Evolutionary conservation across 2,113 vertebrate species (phyloP).

Genomic region (Nerophis lumbriciformis): DNA sequence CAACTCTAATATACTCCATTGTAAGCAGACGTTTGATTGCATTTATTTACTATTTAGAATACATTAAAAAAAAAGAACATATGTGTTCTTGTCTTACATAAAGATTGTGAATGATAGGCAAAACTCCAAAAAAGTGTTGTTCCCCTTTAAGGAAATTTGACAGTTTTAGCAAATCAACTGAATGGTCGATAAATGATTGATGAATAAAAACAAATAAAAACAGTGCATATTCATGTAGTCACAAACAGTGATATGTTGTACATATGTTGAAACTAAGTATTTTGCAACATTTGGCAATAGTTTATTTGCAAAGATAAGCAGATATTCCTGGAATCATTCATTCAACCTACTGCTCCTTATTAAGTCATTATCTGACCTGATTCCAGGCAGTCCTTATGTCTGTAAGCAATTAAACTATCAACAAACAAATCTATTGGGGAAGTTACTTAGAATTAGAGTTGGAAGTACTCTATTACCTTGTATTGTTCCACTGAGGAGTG

Average conservation of each 20-base stretch:
- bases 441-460: constrained; percentile 59
- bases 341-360: constrained; percentile 34
- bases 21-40: too few species aligned
- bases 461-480: constrained; percentile 47
- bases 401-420: constrained; percentile 68
- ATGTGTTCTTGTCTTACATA: too few species aligned
- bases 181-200: too few species aligned
- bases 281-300: constrained; percentile 1
- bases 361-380: constrained; percentile 47
- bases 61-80: too few species aligned
- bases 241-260: neutral
- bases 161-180: too few species aligned
- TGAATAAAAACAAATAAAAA: too few species aligned
- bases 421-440: constrained; percentile 47
- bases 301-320: constrained; percentile 11
- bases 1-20: too few species aligned
- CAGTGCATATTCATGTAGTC: neutral
- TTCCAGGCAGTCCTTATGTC: constrained; percentile 47
- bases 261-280: too few species aligned
- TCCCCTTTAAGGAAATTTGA: too few species aligned
- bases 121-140: too few species aligned
- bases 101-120: too few species aligned
- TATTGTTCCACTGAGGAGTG: constrained; percentile 26
- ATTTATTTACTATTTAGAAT: too few species aligned
- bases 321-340: constrained; percentile 22